Base-by-base conservation (phyloP, 2,797 vertebrate genomes). In the Chaetophractus vellerosus region DNA sequence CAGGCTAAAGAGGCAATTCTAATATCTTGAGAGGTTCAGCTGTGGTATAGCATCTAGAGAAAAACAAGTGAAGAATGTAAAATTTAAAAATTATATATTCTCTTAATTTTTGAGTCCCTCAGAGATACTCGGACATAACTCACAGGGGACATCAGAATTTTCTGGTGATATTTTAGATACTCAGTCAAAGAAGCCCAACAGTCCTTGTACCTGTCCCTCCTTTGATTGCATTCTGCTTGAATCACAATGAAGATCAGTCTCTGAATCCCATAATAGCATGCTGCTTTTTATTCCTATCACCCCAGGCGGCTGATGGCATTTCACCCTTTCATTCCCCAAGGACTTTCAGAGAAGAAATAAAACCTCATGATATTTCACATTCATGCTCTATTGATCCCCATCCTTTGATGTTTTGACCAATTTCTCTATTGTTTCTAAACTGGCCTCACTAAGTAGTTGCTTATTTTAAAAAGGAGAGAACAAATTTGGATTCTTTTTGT, bases 381-480 rank as follows among this genome's bases (percentile, higher is more conserved):
- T 94, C 52, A 69, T 33, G 91, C 87, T 45, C 45, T 86, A 31
- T 6, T 61, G 63, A 52, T 48, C 55, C 2, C 9, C 7, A 14
- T 31, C 21, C 85, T 94, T 52, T 64, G 21, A 9, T 19, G 55
- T 66, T 75, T 59, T 5, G 33, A 36, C 2, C 28, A 92, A 64
- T 33, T 90, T 93, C 68, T 96, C 45, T 68, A 82, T 21, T 57
- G 2, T 75, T 93, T 94, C 82, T 94, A 10, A 81, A 31, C 45
- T 69, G 79, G 96, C 45, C 41, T 69, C 63, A 91, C 84, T 95
- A 96, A 71, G 87, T 78, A 90, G 50, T 91, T 57, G 90, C 36
- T 80, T 82, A 15, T 64, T 93, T 93, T 41, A n/a, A 84, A 94
- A 57, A 74, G 2, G 76, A 89, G 64, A 72, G 23, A 63, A 26